Evolutionary conservation across 2,797 vertebrate genomes (phyloP).

Genomic region (Coreius guichenoti): DNA sequence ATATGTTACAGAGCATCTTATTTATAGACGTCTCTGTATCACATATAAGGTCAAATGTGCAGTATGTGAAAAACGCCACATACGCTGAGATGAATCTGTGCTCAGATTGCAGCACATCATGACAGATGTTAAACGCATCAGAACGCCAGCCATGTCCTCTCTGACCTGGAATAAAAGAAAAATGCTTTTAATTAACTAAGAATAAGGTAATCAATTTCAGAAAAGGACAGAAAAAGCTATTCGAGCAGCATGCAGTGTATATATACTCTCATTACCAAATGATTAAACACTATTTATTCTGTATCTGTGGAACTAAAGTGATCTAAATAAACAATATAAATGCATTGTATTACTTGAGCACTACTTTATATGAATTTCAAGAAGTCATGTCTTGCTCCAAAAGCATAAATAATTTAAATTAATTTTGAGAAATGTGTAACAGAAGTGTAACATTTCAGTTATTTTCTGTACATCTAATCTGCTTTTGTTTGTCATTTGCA

Average conservation of each 20-base stretch:
- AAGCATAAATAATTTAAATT: accelerated
- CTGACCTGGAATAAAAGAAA: not conserved
- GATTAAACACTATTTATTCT: not conserved
- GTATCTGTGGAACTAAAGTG: not conserved
- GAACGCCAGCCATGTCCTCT: not conserved
- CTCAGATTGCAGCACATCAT: constrained; percentile 30
- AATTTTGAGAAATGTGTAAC: not conserved
- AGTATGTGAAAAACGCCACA: not conserved
- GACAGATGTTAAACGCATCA: not conserved
- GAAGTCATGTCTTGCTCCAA: not conserved
- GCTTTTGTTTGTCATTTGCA: not conserved
- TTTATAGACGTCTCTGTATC: not conserved
- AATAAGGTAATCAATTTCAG: not conserved
- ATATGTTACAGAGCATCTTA: not conserved
- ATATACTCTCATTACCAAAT: not conserved
- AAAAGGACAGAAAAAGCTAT: not conserved
- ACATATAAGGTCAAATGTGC: not conserved
- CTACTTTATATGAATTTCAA: not conserved
- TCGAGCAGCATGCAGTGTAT: not conserved
- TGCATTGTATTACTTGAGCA: not conserved
- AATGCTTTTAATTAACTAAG: not conserved
- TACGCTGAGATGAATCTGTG: constrained; percentile 43
- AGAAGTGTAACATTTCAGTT: not conserved
- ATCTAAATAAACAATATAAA: not conserved
- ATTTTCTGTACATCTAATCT: not conserved